These are phyloP conservation scores for Zophobas atratus DNA, from an alignment of 1,140 invertebrate species.

Conservation along the genomic window DNA sequence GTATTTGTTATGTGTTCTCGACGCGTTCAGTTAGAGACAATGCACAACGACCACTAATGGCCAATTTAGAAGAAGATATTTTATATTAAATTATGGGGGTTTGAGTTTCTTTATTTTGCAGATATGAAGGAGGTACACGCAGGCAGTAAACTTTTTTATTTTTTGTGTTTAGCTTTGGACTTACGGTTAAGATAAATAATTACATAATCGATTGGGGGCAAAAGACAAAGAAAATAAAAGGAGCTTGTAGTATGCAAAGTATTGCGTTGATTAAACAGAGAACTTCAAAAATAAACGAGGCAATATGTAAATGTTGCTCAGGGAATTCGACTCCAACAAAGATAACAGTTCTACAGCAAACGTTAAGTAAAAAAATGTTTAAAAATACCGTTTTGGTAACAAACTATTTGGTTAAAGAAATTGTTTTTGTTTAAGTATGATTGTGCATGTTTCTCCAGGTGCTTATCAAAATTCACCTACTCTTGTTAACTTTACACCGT, in stretches of 20 bases:
- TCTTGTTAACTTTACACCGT: too few species aligned
- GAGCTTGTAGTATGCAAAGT: conserved; percentile 21
- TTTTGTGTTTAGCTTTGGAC: conserved; percentile 8
- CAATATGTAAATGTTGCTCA: conserved; percentile 10
- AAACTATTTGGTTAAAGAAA: too few species aligned
- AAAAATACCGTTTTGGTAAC: too few species aligned
- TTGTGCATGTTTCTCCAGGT: too few species aligned
- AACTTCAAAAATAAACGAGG: conserved; percentile 25
- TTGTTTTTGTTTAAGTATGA: too few species aligned
- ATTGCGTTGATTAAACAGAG: conserved; percentile 10
- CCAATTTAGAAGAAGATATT: conserved; percentile 20
- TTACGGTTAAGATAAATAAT: conserved; percentile 13
- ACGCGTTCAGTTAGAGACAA: conserved; percentile 8
- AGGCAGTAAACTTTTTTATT: neutral
- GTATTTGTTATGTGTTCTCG: conserved; percentile 1
- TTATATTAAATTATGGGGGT: conserved; percentile 21
- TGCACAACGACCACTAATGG: conserved; percentile 18
- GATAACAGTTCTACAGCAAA: neutral
- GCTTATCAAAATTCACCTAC: too few species aligned
- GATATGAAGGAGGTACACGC: neutral
- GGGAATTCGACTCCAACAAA: conserved; percentile 4
- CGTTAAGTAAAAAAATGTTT: too few species aligned
- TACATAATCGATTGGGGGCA: conserved; percentile 26
- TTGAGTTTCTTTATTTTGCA: neutral
- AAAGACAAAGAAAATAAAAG: conserved; percentile 24